Percentiles rank a stretch among this genome's conserved stretches.
Conservation (phyloP, 53 echinoderm and acorn worm species). For the Actinopyga echinites region DNA sequence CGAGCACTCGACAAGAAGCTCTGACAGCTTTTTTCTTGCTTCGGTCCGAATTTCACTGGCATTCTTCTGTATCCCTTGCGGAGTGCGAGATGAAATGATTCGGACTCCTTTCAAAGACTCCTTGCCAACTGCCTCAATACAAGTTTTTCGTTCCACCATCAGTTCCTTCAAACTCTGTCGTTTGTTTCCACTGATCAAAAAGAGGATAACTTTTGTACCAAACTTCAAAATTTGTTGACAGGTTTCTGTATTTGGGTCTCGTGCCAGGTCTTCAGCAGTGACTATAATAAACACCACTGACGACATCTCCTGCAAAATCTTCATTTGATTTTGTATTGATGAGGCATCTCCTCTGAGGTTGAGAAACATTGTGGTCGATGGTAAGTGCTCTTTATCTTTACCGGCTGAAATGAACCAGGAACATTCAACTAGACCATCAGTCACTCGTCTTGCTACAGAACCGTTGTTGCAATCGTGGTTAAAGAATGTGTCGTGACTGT, state of each 20-base stretch:
- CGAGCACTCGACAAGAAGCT: not conserved
- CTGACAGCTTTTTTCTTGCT: slow-evolving; percentile 5
- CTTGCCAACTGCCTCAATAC: slow-evolving; percentile 33
- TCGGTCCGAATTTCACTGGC: too few relatives aligned
- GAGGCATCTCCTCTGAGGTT: slow-evolving; percentile 42
- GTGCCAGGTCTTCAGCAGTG: not conserved
- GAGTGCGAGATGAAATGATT: not conserved
- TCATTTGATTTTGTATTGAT: slow-evolving; percentile 1
- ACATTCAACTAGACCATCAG: slow-evolving; percentile 44
- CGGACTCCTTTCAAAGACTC: not conserved
- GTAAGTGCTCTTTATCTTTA: not conserved
- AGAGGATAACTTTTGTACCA: not conserved
- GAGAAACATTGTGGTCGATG: slow-evolving; percentile 19
- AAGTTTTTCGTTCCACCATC: not conserved
- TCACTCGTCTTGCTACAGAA: not conserved
- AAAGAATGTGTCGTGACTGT: slow-evolving; percentile 3
- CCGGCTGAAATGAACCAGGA: slow-evolving; percentile 7
- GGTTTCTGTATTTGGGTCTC: too few relatives aligned
- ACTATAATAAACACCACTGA: slow-evolving; percentile 35
- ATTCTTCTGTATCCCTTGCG: slow-evolving; percentile 25
- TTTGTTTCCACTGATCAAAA: not conserved
- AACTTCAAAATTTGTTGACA: too few relatives aligned
- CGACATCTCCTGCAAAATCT: slow-evolving; percentile 35
- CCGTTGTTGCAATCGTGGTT: slow-evolving; percentile 39
- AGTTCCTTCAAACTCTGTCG: not conserved